Base-by-base conservation (phyloP, 2,113 vertebrate species). In the Chrysochloris asiatica region DNA sequence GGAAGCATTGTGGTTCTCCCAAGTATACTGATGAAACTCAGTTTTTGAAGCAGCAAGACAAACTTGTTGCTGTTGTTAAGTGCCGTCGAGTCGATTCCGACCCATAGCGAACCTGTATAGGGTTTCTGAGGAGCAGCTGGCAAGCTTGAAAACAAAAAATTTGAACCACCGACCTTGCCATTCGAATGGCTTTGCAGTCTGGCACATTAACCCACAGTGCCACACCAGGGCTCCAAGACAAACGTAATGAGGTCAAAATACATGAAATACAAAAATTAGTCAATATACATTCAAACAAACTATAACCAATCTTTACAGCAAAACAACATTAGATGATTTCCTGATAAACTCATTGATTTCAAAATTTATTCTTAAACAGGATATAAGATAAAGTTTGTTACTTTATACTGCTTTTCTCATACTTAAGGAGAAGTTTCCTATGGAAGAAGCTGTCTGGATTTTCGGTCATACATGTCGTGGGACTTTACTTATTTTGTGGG, bases 401-500 rank as follows among this genome's bases (percentile, higher is more conserved):
- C 85, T 95, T 96, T 95, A 73, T 86, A 88, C 30, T 41, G 3
- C 52, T 67, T 71, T 92, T 80, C 47, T 82, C 48, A 65, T 92
- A 91, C 33, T 79, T 79, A 97, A 88, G 89, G 83, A 96, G 92
- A 91, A 92, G 56, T 91, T 97, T 96, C 91, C 54, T 91, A 26
- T 2, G 43, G 90, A 94, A 96, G 93, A 96, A 56, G 63, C 36
- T 93, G 94, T 75, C 79, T 94, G 78, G 67, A 89, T 96, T 96
- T 90, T 96, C 95, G 95, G 87, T 97, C 94, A 94, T 88, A 96
- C 72, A 95, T 94, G 80, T 94, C 93, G 79, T n/a, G 33, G 4
- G 3, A 48, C 69, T 90, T 85, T 84, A 71, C 95, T 95, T 96
- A 90, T 97, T 97, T 97, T 88, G 93, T 95, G 95, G 95, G 95